A percentile compares a stretch with the other conserved stretches of the same genome.
phyloP scores from a whole-genome alignment of 2,888 invertebrate genomes.

The Himalopsyche kuldschensis region DNA sequence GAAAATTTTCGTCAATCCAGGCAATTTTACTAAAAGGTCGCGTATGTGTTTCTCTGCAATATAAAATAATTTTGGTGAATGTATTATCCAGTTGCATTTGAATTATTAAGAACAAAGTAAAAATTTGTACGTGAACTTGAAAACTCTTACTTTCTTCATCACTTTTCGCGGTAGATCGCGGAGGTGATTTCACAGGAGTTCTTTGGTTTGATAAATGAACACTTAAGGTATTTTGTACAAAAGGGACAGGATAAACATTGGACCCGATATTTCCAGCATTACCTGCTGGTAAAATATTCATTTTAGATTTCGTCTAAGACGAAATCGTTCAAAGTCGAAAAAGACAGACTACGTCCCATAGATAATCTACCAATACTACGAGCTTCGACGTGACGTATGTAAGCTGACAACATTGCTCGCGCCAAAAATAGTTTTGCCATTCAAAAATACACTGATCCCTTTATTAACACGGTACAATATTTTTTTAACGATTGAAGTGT shows the following conservation, averaged over 20 bases:
- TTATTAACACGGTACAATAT: no score
- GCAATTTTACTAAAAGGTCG: constrained; percentile 57
- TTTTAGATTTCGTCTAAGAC: constrained; percentile 16
- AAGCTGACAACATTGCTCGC: constrained; percentile 25
- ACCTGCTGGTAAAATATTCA: constrained; percentile 26
- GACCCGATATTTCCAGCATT: constrained; percentile 18
- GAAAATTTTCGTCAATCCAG: constrained; percentile 65
- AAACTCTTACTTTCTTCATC: constrained; percentile 32
- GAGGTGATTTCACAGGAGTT: constrained; percentile 15
- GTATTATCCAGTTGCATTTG: not conserved
- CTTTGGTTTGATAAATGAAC: constrained; percentile 30
- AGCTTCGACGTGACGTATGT: constrained; percentile 28
- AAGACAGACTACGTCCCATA: not conserved
- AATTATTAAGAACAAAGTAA: constrained; percentile 1
- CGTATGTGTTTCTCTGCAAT: constrained; percentile 51
- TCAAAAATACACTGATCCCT: no score
- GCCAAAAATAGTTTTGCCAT: constrained; percentile 19
- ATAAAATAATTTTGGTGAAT: not conserved
- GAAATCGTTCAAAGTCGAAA: constrained; percentile 29
- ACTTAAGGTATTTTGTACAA: constrained; percentile 20
- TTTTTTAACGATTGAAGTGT: no score
- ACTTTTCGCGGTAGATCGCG: constrained; percentile 18
- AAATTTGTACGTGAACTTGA: not conserved
- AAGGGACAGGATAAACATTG: constrained; percentile 6
- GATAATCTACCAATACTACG: no score